Percentiles rank a stretch among this genome's conserved stretches.
Conservation (phyloP, 2,888 invertebrate genomes). For the Alloplasta piceator region DNA sequence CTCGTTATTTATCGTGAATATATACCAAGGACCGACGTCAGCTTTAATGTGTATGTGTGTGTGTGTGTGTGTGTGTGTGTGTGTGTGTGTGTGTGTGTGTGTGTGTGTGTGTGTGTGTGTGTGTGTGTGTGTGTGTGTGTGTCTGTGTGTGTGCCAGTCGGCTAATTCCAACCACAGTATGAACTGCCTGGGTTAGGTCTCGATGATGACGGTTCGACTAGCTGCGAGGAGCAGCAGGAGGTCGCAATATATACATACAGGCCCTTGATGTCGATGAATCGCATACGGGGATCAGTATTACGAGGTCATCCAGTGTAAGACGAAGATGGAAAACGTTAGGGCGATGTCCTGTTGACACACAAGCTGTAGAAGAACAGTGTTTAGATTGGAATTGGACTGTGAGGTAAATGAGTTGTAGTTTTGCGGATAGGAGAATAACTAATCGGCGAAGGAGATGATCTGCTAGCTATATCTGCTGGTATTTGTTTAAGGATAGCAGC, state of each 20-base stretch:
- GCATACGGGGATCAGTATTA: neutral
- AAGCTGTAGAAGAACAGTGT: neutral
- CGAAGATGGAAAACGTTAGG: too few species aligned
- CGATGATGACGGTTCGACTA: constrained; percentile 48
- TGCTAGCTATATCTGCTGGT: too few species aligned
- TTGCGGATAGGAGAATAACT: too few species aligned
- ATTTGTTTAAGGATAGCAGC: too few species aligned
- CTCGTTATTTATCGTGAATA: constrained; percentile 26
- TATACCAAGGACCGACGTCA: constrained; percentile 34
- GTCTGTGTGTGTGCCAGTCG: constrained; percentile 41
- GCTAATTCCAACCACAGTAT: constrained; percentile 47
- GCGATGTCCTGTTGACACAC: neutral
- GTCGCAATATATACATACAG: constrained; percentile 30
- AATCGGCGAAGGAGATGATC: too few species aligned
- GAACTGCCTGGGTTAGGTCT: constrained; percentile 15
- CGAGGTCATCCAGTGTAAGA: too few species aligned
- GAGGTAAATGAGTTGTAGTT: too few species aligned
- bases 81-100: too few species aligned
- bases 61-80: too few species aligned
- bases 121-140: too few species aligned
- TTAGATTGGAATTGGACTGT: too few species aligned
- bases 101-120: too few species aligned
- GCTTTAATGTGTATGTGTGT: constrained; percentile 40
- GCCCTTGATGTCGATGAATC: constrained; percentile 31
- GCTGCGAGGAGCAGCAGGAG: constrained; percentile 35